Conservation (phyloP, 2,113 vertebrate genomes). For the Saimiri boliviensis region DNA sequence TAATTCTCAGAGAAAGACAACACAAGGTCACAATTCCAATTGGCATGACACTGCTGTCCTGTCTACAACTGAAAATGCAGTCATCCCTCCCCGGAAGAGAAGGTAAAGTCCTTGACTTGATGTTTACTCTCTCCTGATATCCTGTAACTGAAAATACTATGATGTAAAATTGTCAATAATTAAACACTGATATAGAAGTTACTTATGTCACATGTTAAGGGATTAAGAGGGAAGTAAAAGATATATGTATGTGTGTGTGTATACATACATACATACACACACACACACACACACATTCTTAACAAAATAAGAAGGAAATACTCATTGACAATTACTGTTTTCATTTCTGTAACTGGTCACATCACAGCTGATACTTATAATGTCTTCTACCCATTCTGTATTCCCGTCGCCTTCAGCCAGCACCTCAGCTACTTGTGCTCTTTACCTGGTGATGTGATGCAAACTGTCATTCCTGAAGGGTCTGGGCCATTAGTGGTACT, state of each 20-base stretch:
- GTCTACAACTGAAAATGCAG: background rate
- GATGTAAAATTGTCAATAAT: background rate
- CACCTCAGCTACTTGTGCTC: background rate
- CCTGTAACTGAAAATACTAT: background rate
- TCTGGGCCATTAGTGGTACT: background rate
- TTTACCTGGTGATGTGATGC: background rate
- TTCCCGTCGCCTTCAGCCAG: background rate
- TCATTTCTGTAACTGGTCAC: background rate
- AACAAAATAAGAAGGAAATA: background rate
- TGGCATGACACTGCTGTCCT: background rate
- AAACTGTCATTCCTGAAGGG: background rate
- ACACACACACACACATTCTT: background rate
- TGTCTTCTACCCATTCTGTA: too few relatives aligned
- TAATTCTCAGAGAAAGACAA: background rate
- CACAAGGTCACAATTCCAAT: background rate
- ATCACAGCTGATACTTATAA: background rate
- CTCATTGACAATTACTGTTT: too few relatives aligned
- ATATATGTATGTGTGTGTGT: background rate
- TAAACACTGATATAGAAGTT: background rate
- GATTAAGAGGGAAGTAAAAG: background rate
- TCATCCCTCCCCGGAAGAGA: background rate
- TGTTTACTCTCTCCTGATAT: background rate
- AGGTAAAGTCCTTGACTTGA: background rate
- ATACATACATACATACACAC: accelerated
- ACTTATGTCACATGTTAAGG: background rate